Conservation (phyloP, 2,113 vertebrate genomes). For the Benitochromis conjunctus region DNA sequence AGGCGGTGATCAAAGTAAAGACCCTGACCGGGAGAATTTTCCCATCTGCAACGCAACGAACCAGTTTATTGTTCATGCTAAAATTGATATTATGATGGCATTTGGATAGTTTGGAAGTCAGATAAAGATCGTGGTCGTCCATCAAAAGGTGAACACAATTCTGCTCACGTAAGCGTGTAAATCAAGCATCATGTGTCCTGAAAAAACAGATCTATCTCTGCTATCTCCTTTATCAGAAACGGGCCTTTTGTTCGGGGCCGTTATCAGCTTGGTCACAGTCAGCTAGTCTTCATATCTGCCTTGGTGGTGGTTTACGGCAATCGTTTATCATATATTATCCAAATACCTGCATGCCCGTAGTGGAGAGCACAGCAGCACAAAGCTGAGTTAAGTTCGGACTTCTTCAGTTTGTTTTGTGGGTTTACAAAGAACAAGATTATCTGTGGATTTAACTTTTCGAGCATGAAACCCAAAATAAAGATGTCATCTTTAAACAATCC, state of each 20-base stretch:
- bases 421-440: neutral
- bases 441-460: neutral
- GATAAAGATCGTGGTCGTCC: constrained; percentile 49
- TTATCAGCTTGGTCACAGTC: constrained; percentile 28
- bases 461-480: constrained; percentile 5
- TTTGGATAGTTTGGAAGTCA: constrained; percentile 44
- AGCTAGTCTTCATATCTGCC: constrained; percentile 36
- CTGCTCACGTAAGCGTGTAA: constrained; percentile 9
- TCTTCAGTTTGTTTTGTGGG: neutral
- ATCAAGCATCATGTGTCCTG: neutral
- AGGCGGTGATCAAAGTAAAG: constrained; percentile 56
- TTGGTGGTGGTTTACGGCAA: constrained; percentile 36
- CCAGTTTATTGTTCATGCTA: constrained; percentile 50
- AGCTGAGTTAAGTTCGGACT: constrained; percentile 2
- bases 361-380: constrained; percentile 4
- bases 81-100: constrained; percentile 56
- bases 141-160: constrained; percentile 43
- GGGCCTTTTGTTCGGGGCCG: neutral
- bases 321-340: constrained; percentile 19
- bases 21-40: constrained; percentile 30
- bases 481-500: constrained; percentile 18
- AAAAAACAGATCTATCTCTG: neutral
- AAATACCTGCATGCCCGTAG: constrained; percentile 54
- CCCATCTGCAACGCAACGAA: constrained; percentile 36
- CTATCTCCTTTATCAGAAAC: constrained; percentile 22